phyloP scores from a whole-genome alignment of 1,140 invertebrate genomes.

The Formica exsecta region DNA sequence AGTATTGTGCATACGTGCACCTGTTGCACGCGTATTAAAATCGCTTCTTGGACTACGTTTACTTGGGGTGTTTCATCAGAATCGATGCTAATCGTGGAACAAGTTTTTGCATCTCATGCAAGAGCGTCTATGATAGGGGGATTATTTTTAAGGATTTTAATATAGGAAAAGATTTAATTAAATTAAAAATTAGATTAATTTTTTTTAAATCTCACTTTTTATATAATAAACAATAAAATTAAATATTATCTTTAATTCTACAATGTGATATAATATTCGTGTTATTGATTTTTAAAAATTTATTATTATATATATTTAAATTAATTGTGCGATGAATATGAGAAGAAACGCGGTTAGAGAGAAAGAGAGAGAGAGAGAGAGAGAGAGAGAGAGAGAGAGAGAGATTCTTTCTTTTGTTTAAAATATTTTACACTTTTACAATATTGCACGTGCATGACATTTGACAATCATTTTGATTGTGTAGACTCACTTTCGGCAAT shows the following conservation, averaged over 20 bases:
- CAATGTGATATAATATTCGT: not conserved
- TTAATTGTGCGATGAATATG: not conserved
- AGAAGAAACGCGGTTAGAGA: not conserved
- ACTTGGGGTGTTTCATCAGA: not conserved
- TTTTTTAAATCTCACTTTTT: not conserved
- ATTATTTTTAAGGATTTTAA: not conserved
- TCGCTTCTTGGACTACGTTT: not conserved
- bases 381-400: no score
- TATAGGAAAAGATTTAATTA: not conserved
- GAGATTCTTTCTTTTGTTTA: not conserved
- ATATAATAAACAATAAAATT: not conserved
- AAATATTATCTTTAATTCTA: not conserved
- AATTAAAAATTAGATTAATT: constrained; percentile 25
- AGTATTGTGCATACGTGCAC: not conserved
- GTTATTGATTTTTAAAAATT: not conserved
- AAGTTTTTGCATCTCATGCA: not conserved
- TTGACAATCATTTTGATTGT: not conserved
- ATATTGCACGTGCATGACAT: not conserved
- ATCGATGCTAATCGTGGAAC: not conserved
- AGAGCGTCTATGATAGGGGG: not conserved
- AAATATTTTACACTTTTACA: not conserved
- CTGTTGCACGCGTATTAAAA: constrained; percentile 43
- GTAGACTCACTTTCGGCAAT: not conserved
- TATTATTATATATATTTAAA: not conserved
- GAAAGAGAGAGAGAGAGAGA: no score